Base-by-base conservation (phyloP, 2,113 vertebrate species). In the Asarcornis scutulata region DNA sequence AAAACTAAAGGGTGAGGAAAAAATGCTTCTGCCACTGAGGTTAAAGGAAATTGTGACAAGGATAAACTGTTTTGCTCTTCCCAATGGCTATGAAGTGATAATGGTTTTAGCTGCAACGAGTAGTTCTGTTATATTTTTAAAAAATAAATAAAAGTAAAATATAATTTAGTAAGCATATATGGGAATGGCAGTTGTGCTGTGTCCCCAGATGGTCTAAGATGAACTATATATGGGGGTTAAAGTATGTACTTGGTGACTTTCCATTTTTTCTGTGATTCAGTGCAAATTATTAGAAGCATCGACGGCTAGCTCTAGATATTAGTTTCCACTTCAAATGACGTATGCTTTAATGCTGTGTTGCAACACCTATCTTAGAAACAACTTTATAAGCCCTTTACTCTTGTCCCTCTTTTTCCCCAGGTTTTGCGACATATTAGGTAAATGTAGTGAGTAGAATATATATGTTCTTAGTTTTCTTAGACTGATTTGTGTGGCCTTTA, bases 291-390 rank as follows among this genome's bases (percentile, higher is more conserved):
- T 34, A 81, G 59, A 42, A 27, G 38, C 32, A 44, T 3, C 6
- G 4, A 23, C 69, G 46, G 13, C 17, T 74, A 44, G 21, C 36
- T 77, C 52, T 53, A 31, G 27, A 50, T 89, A 68, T 80, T 29
- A 60, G 31, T 69, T 94, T 36, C 25, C 10, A 14, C 81, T 91
- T 87, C 31, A 82, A n/a, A 48, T 0, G 4, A 3, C 7, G 3
- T 0, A 0, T 17, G 2, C 13, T 59, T 83, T 84, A 42, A n/a
- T 5, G 2, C 17, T 17, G 26, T 31, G 8, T 67, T 64, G 40
- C 52, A 50, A 25, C n/a, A 20, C 48, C 26, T 71, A 4, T 63
- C 17, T n/a, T 48, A 52, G 22, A 73, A 86, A 77, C 40, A 42
- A 42, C n/a, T 78, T 78, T 58, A 46, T 75, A 15, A 44, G 42